A percentile compares a stretch with the other conserved stretches of the same genome.
Evolutionary conservation across 2,113 vertebrate species (phyloP).

Genomic region (Colius striatus): DNA sequence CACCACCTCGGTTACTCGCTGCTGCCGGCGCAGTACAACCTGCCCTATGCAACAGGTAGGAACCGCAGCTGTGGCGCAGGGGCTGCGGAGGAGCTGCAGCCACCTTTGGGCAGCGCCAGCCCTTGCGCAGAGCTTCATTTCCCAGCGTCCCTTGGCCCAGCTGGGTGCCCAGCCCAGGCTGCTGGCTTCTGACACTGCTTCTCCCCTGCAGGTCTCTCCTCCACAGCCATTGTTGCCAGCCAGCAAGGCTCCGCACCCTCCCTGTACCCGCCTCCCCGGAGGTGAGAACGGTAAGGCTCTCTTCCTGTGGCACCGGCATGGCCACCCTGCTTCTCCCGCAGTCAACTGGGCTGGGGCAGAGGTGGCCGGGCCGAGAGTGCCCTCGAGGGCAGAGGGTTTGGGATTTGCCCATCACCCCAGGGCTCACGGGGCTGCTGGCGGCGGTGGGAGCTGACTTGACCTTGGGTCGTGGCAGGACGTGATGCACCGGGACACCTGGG

Average conservation of each 20-base stretch:
- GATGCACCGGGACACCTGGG: conserved; percentile 82
- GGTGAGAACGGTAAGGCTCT: conserved; percentile 93
- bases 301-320: background rate
- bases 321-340: accelerated
- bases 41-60: conserved; percentile 95
- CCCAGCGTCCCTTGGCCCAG: accelerated
- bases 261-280: conserved; percentile 90
- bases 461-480: conserved; percentile 76
- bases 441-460: background rate
- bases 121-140: background rate
- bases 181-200: background rate
- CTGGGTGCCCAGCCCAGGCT: accelerated
- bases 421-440: background rate
- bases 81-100: too few relatives aligned
- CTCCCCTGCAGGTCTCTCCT: conserved; percentile 86
- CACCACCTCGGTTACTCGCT: conserved; percentile 95
- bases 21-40: conserved; percentile 94
- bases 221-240: conserved; percentile 95
- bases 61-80: background rate
- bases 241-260: conserved; percentile 87
- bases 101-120: accelerated
- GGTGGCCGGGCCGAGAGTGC: background rate
- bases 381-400: background rate
- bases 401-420: background rate
- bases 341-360: background rate